A percentile compares a stretch with the other conserved stretches of the same genome.
phyloP scores from a whole-genome alignment of 2,113 vertebrate genomes.

The Sinosuthora webbiana region DNA sequence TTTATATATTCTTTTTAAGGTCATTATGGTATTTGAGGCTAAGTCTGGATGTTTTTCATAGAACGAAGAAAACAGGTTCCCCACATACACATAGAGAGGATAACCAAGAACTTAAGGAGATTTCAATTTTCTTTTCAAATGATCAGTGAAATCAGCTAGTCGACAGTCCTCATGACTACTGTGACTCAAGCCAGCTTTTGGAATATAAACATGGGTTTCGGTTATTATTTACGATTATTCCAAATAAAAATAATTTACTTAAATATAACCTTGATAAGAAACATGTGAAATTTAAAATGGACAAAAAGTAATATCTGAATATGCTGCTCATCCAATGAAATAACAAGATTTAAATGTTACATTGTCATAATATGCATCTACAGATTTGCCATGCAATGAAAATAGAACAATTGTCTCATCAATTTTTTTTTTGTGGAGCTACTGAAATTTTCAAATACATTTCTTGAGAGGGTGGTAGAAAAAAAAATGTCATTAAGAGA shows the following conservation, averaged over 20 bases:
- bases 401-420: neutral
- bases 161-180: neutral
- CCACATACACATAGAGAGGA: accelerated
- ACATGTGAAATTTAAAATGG: neutral
- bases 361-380: neutral
- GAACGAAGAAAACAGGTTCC: neutral
- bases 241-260: neutral
- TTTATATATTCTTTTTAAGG: neutral
- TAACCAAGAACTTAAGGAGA: neutral
- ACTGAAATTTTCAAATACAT: neutral
- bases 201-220: neutral
- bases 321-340: neutral
- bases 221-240: neutral
- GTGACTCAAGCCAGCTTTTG: neutral
- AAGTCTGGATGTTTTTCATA: neutral
- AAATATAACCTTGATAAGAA: neutral
- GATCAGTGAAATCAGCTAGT: neutral
- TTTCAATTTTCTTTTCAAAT: neutral
- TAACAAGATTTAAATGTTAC: neutral
- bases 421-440: neutral
- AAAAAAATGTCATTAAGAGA: neutral
- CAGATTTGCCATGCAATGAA: neutral
- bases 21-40: neutral
- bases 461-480: neutral
- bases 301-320: neutral